phyloP scores from a whole-genome alignment of 2,888 invertebrate genomes.

The Furcula furcula region DNA sequence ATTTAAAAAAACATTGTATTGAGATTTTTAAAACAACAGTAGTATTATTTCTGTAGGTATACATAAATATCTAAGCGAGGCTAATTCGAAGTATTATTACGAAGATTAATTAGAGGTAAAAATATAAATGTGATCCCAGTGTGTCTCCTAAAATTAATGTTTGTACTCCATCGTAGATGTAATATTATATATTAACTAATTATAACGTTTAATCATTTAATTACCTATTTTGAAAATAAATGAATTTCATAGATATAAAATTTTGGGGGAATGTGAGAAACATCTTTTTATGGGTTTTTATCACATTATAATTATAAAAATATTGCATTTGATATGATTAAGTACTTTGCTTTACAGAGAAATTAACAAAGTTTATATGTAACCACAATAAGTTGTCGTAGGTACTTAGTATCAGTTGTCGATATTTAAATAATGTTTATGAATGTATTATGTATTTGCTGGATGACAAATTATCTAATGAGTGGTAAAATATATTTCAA shows the following conservation, averaged over 20 bases:
- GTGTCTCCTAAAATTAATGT: conserved; percentile 49
- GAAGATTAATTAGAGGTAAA: conserved; percentile 23
- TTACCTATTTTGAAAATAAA: conserved; percentile 1
- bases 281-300: no score
- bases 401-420: no score
- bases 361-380: no score
- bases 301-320: no score
- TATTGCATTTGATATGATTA: no score
- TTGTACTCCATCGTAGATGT: conserved; percentile 21
- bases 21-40: conserved; percentile 19
- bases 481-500: no score
- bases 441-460: no score
- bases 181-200: conserved; percentile 5
- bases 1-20: conserved; percentile 17
- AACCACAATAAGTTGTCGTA: no score
- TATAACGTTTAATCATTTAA: conserved; percentile 16
- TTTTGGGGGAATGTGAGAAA: no score
- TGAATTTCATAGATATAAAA: background rate
- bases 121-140: conserved; percentile 53
- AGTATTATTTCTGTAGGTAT: conserved; percentile 29
- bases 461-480: no score
- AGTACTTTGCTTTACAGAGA: no score
- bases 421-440: no score
- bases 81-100: conserved; percentile 30
- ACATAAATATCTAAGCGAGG: conserved; percentile 16